Base-by-base conservation (phyloP, 2,113 vertebrate genomes). In the Arizona elegans region DNA sequence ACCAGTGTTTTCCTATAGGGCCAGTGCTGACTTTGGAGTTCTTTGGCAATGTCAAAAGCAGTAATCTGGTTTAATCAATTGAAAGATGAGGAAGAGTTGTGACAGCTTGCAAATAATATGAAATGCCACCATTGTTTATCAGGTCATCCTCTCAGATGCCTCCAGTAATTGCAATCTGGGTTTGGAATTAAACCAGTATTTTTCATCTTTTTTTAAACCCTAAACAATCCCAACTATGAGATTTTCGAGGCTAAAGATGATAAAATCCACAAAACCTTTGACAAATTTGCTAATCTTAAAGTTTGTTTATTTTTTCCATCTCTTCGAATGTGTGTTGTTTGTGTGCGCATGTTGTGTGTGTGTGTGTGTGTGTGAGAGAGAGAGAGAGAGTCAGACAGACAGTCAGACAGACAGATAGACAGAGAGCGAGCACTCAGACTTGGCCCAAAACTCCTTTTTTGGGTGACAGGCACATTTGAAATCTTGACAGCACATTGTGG, bases 81-180 rank as follows among this genome's bases (percentile, higher is more conserved):
- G 24, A 55, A 86, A 94, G 95, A 94, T 87, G 2, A 93, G 29
- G 95, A 91, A 95, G 87, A 81, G 91, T 94, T n/a, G 92, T 94
- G 75, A 81, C 50, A 65, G 24, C 58, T 93, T 58, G 58, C n/a
- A 97, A 95, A 96, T 96, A 93, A 13, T 94, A 88, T 95, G 94
- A 92, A 96, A 97, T 96, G 85, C 8, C 90, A 95, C 5, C 87
- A 52, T 88, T 96, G n/a, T 97, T 97, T 97, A 95, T 94, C 93
- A n/a, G 75, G 93, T 24, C 95, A 86, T 89, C 81, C 65, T 62
- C 91, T 93, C 29, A 6, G 55, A 92, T 93, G 21, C 91, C 93
- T 94, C 91, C 38, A 88, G 23, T 92, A 93, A 81, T 90, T 43
- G 85, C 92, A 92, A 91, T 93, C 91, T 94, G 62, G 59, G 92